Evolutionary conservation across 2,888 invertebrate genomes (phyloP), one percentile per base, ranked within the genome.

Genomic region (Ypsolopha scabrella): DNA sequence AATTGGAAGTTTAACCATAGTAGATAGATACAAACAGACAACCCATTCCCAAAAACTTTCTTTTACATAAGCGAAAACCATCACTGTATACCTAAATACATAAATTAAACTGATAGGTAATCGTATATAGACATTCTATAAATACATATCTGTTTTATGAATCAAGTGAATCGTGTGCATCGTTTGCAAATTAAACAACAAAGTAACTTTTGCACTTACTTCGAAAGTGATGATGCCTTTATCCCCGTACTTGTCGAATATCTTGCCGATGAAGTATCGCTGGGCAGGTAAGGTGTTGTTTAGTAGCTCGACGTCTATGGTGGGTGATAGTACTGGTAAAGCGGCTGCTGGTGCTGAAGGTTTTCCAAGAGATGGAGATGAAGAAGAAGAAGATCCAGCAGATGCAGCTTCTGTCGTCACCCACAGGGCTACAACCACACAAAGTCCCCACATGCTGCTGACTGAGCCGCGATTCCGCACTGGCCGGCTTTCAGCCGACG

Each of bases 181-280:
- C 24, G 24, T 24, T 24, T 24, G 24, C 24, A 24, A 24, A 24
- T 24, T 24, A 24, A 24, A 24, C 24, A 24, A 24, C 24, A 24
- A 24, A 24, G 24, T 24, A 24, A 24, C 24, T 24, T 24, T 24
- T 24, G 41, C 52, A 67, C 80, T 72, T 61, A 87, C 88, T 77
- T 89, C 89, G 58, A 88, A 88, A 34, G 87, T 86, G 62, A 89
- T 89, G 55, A 87, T 70, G 49, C 87, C 88, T 62, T 81, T 80
- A 57, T 87, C 75, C 33, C 89, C 89, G 60, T 89, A 89, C 64
- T 89, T 89, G 60, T 80, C 74, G 64, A 89, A 89, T 62, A 88
- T 87, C 64, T 85, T 80, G 58, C 80, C 72, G 55, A 88, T 81
- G 67, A 87, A 88, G 64, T 81, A 88, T 58, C 75, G 72, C 62